phyloP scores from a whole-genome alignment of 2,797 vertebrate genomes.

The Oreortyx pictus region DNA sequence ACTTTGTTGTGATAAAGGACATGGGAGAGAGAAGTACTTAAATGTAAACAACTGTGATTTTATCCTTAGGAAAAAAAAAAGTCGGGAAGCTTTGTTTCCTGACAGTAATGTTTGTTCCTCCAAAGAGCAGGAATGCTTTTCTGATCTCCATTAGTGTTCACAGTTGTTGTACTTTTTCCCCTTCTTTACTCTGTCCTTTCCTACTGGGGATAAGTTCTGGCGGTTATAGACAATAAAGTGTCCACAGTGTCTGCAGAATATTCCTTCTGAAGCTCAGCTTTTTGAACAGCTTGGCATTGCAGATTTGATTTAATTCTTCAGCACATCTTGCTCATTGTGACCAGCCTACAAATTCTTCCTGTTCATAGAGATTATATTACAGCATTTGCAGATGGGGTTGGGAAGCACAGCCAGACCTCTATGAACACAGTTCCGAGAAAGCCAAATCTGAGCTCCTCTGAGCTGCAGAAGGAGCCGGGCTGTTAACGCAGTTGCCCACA shows the following conservation, averaged over 20 bases:
- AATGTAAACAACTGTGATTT: constrained; percentile 43
- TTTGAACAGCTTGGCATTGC: not conserved
- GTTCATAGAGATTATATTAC: not conserved
- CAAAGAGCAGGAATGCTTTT: not conserved
- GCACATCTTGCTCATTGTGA: not conserved
- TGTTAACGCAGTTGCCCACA: not conserved
- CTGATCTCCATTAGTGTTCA: not conserved
- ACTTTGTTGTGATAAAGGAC: constrained; percentile 52
- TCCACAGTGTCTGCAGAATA: not conserved
- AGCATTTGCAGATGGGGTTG: no score
- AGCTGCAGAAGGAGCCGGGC: not conserved
- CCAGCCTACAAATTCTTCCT: fast-evolving
- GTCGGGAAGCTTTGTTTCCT: not conserved
- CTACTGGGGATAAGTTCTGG: not conserved
- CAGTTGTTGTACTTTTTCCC: not conserved
- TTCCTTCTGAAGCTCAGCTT: not conserved
- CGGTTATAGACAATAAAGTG: not conserved
- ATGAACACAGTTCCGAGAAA: not conserved
- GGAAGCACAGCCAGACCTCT: no score
- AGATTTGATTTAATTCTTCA: not conserved
- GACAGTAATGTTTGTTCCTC: not conserved
- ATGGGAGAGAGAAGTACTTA: constrained; percentile 51
- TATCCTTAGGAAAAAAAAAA: not conserved
- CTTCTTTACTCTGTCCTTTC: not conserved
- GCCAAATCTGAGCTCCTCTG: not conserved